Percentiles rank a stretch among this genome's conserved stretches.
Conservation (phyloP, 2,888 invertebrate species). For the Plutella xylostella region DNA sequence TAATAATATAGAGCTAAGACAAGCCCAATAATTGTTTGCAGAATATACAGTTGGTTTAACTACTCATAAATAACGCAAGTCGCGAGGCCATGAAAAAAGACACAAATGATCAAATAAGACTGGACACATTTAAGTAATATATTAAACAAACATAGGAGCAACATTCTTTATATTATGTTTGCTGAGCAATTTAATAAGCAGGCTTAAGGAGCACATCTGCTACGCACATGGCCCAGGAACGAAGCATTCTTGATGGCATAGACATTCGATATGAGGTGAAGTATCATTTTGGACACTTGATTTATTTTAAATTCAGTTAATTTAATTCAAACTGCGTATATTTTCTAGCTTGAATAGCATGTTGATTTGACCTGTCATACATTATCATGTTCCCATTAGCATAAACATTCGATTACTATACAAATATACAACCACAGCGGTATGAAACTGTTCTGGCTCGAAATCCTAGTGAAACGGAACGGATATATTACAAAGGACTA, state of each 20-base stretch:
- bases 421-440: no score
- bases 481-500: conserved; percentile 21
- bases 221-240: conserved; percentile 54
- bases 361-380: conserved; percentile 11
- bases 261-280: conserved; percentile 35
- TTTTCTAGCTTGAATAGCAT: no score
- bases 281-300: conserved; percentile 30
- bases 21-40: no score
- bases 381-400: conserved; percentile 25
- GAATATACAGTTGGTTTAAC: not conserved
- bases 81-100: not conserved
- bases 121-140: no score
- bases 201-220: conserved; percentile 51
- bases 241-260: conserved; percentile 46
- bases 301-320: conserved; percentile 43
- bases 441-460: no score
- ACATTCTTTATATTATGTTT: no score
- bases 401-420: conserved; percentile 37
- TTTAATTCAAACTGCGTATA: no score
- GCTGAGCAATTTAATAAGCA: conserved; percentile 28
- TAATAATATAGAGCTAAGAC: not conserved
- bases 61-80: not conserved
- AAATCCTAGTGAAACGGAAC: conserved; percentile 37
- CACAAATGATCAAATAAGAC: conserved; percentile 4
- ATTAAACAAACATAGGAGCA: no score